Base-by-base conservation (phyloP, 2,888 invertebrate species). In the Drosophila engyochracea region DNA sequence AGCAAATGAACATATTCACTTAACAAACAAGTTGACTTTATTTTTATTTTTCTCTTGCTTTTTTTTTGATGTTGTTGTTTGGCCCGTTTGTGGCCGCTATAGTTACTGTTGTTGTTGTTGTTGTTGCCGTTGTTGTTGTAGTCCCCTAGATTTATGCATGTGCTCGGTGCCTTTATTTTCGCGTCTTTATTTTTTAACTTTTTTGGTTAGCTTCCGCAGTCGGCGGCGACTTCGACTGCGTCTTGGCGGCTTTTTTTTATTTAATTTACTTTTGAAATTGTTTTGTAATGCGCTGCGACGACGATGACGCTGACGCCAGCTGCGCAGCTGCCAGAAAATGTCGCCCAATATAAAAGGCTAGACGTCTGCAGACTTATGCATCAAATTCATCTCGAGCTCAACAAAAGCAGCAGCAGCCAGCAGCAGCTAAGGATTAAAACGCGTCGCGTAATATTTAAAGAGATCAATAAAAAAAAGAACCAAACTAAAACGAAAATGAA, bases 341-440 rank as follows among this genome's bases (percentile, higher is more conserved):
- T 74, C 85, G 85, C 85, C 74, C 75, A 89, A 92, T 93, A 93
- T 93, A 93, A 91, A 93, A 93, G 91, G 91, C 91, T 91, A 88
- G 82, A 90, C 85, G 82, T 85, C 87, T 83, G 75, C 73, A 86
- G 90, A 92, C 88, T 89, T 90, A 89, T 85, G 90, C 92, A 93
- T 92, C 93, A 93, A 92, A 93, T 85, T 92, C 91, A 92, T 92
- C 91, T 89, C 79, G 83, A 92, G 91, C 90, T 90, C 86, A 90
- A 89, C 89, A 91, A 68, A 75, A 81, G 70, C 68, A 67, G 53
- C 53, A 73, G 52, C 67, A 73, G 58, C 65, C 47, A 66, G 65
- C 72, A 71, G 41, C 74, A 65, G 70, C 59, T 61, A 79, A 89
- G 86, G 88, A 86, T 84, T 81, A 85, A 74, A 79, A 73, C 83